phyloP scores from a whole-genome alignment of 2,797 vertebrate genomes.

The Squalus acanthias region DNA sequence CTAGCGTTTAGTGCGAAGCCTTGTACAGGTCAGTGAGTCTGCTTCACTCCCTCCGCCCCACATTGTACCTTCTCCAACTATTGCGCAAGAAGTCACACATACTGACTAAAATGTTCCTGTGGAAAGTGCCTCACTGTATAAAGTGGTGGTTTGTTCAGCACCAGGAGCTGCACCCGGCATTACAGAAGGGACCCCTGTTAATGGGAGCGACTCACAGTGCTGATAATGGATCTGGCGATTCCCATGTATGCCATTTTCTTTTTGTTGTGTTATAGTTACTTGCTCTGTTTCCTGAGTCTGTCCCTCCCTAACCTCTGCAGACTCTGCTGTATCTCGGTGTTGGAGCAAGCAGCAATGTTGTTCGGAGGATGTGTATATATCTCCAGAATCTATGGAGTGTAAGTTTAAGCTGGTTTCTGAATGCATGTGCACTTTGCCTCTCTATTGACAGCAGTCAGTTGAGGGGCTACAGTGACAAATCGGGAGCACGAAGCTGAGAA shows the following conservation, averaged over 20 bases:
- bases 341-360: background rate
- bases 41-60: background rate
- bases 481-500: background rate
- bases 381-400: background rate
- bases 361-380: background rate
- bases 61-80: background rate
- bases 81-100: background rate
- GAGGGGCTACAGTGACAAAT: background rate
- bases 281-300: background rate
- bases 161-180: background rate
- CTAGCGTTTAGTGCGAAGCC: no score
- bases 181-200: background rate
- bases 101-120: background rate
- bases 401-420: background rate
- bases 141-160: background rate
- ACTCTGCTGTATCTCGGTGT: background rate
- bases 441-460: background rate
- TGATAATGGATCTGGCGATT: background rate
- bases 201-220: background rate
- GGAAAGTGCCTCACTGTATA: background rate
- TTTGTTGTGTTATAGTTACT: background rate
- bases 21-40: background rate
- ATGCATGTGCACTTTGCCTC: background rate
- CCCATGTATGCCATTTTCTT: no score
- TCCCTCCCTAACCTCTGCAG: background rate